Conservation (phyloP, 2,797 vertebrate genomes). For the Fistularia commersonii region DNA sequence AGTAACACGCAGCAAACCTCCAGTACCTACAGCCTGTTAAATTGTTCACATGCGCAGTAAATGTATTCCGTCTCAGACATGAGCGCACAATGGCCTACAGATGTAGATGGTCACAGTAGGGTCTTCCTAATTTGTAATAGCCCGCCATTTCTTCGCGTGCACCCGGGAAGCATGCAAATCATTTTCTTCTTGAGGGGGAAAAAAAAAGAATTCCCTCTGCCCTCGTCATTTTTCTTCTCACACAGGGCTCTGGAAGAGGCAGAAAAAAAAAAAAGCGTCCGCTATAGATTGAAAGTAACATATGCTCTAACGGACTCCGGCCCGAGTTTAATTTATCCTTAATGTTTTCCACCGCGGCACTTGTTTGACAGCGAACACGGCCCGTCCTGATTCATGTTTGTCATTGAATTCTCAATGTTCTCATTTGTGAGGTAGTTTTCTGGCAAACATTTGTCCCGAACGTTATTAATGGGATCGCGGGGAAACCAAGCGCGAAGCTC, state of each 20-base stretch:
- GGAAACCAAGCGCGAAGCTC: constrained; percentile 32
- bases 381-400: constrained; percentile 59
- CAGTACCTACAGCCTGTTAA: too few species aligned
- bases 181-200: not conserved
- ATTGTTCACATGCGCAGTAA: not conserved
- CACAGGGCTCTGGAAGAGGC: constrained; percentile 4
- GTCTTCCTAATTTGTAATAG: constrained; percentile 15
- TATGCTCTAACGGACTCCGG: constrained; percentile 20
- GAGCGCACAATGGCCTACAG: constrained; percentile 3
- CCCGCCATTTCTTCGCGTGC: constrained; percentile 6
- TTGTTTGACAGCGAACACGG: constrained; percentile 54
- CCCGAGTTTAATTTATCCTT: constrained; percentile 49
- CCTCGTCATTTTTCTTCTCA: constrained; percentile 5
- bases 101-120: constrained; percentile 5
- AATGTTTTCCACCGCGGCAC: constrained; percentile 47
- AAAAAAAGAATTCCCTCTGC: not conserved
- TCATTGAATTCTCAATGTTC: constrained; percentile 52
- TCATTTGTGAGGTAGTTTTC: constrained; percentile 53
- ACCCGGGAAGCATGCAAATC: constrained; percentile 23
- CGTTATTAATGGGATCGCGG: constrained; percentile 48
- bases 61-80: too few species aligned
- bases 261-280: constrained; percentile 21
- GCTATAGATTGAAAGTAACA: constrained; percentile 6
- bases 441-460: constrained; percentile 54
- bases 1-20: too few species aligned